These are phyloP conservation scores for Temnothorax ravouxi DNA, from an alignment of 2,888 invertebrate genomes.

Conservation along the genomic window DNA sequence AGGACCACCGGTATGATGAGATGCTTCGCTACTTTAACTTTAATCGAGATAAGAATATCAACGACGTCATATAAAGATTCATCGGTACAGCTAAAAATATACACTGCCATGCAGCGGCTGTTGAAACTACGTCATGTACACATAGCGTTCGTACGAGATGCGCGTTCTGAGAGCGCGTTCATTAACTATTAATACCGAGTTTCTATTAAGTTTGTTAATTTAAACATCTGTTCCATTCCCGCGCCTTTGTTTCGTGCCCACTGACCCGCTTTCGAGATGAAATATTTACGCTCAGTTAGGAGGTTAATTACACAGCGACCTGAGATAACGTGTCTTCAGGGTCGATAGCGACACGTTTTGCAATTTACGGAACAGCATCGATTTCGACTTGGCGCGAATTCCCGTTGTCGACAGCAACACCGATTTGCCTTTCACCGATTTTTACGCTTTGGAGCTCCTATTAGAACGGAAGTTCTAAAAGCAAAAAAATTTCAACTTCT, in stretches of 20 bases:
- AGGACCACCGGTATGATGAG: not conserved
- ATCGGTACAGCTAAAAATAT: slow-evolving; percentile 56
- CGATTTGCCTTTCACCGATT: not conserved
- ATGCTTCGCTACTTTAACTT: slow-evolving; percentile 29
- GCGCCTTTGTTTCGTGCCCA: not conserved
- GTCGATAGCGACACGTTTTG: slow-evolving; percentile 36
- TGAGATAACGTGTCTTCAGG: slow-evolving; percentile 62
- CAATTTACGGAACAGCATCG: slow-evolving; percentile 1
- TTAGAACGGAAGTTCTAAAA: not conserved
- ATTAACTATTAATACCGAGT: not conserved
- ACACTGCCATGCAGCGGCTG: slow-evolving; percentile 9
- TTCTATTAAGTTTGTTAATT: not conserved
- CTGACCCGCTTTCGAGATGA: slow-evolving; percentile 25
- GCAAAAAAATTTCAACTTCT: not conserved
- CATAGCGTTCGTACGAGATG: not conserved
- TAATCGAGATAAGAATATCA: slow-evolving; percentile 58
- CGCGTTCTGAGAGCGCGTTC: not conserved
- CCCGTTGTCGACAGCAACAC: not conserved
- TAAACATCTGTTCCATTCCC: not conserved
- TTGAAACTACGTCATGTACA: not conserved
- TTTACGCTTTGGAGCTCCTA: not conserved
- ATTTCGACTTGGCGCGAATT: slow-evolving; percentile 5
- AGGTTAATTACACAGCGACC: slow-evolving; percentile 61
- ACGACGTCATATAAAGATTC: slow-evolving; percentile 34
- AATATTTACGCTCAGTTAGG: slow-evolving; percentile 10